phyloP scores from a whole-genome alignment of 2,113 vertebrate species.

The Corythoichthys haematopterus region DNA sequence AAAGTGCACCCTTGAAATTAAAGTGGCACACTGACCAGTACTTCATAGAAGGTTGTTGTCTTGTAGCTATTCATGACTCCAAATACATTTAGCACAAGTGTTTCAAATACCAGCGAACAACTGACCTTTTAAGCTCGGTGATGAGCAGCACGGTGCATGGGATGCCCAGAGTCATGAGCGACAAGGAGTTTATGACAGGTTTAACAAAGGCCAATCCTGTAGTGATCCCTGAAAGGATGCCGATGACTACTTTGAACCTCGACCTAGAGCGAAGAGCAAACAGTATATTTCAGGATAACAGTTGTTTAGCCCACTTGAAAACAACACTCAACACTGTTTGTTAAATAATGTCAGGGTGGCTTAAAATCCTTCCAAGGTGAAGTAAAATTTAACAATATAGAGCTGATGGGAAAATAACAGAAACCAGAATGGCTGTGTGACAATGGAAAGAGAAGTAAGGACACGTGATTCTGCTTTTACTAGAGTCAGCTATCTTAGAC shows the following conservation, averaged over 20 bases:
- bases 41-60: too few species aligned
- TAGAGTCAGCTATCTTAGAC: constrained; percentile 57
- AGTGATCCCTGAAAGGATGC: constrained; percentile 86
- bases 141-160: constrained; percentile 88
- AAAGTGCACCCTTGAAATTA: not conserved
- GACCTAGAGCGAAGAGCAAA: constrained; percentile 67
- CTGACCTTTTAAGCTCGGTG: constrained; percentile 89
- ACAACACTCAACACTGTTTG: too few species aligned
- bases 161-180: constrained; percentile 89
- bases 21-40: not conserved
- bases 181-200: constrained; percentile 91
- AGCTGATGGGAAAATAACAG: constrained; percentile 7
- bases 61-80: not conserved
- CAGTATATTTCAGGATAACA: constrained; percentile 3
- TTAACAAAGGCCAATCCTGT: constrained; percentile 92
- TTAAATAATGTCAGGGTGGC: not conserved
- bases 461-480: constrained; percentile 54
- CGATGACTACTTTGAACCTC: constrained; percentile 90
- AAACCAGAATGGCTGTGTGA: constrained; percentile 23
- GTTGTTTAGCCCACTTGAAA: not conserved
- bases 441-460: constrained; percentile 56
- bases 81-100: not conserved
- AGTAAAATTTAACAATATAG: constrained; percentile 2
- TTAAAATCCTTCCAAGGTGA: not conserved
- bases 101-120: not conserved